Conservation (phyloP, 1,140 invertebrate genomes). For the Centruroides vittatus region DNA sequence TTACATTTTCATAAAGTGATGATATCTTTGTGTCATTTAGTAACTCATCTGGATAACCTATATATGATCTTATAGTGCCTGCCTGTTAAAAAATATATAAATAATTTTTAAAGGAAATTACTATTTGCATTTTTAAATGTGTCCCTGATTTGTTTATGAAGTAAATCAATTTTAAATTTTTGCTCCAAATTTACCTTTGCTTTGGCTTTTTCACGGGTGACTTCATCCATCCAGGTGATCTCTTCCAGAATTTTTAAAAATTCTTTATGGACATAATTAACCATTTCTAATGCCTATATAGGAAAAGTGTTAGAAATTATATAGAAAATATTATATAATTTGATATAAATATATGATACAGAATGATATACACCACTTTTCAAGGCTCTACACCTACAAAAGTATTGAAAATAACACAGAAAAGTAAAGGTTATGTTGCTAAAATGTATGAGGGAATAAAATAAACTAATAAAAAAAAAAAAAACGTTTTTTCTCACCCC, state of each 20-base stretch:
- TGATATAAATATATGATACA: background rate
- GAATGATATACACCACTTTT: background rate
- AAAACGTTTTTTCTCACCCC: too few relatives aligned
- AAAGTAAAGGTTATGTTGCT: too few relatives aligned
- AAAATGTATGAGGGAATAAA: too few relatives aligned
- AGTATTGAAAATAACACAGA: too few relatives aligned
- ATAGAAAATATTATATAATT: background rate
- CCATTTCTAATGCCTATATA: conserved; percentile 19
- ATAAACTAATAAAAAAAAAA: too few relatives aligned
- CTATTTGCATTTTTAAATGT: background rate
- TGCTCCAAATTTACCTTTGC: conserved; percentile 25
- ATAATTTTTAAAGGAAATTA: background rate
- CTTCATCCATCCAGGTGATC: conserved; percentile 84
- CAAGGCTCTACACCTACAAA: too few relatives aligned
- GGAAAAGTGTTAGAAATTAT: background rate
- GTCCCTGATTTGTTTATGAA: background rate
- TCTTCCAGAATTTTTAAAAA: conserved; percentile 37
- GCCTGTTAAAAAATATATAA: conserved; percentile 9
- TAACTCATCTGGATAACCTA: conserved; percentile 35
- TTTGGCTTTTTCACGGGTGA: conserved; percentile 60
- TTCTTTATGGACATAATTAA: conserved; percentile 21
- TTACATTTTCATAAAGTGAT: conserved; percentile 27
- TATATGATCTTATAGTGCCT: conserved; percentile 31
- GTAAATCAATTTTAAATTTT: background rate
- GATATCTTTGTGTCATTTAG: conserved; percentile 29